Conservation (phyloP, 1,140 invertebrate genomes). For the Goniozus legneri region DNA sequence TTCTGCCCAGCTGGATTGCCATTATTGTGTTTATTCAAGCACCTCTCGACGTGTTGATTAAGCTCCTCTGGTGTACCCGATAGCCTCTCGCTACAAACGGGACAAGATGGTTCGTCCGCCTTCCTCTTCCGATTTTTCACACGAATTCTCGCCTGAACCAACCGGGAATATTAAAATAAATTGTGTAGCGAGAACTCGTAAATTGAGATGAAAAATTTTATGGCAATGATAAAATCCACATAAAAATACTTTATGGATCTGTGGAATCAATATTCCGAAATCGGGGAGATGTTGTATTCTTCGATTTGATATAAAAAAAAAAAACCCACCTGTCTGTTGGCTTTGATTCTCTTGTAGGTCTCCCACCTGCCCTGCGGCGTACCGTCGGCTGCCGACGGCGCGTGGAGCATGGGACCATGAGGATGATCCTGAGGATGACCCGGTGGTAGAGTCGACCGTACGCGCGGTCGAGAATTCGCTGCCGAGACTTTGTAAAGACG, state of each 20-base stretch:
- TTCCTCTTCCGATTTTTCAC: conserved; percentile 67
- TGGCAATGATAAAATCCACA: no score
- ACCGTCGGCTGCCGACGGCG: conserved; percentile 55
- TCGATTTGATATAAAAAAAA: background rate
- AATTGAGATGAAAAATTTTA: no score
- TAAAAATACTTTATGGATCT: no score
- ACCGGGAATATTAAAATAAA: background rate
- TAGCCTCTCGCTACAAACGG: conserved; percentile 69
- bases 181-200: background rate
- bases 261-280: no score
- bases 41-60: conserved; percentile 74
- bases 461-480: conserved; percentile 46
- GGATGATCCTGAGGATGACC: conserved; percentile 53
- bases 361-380: conserved; percentile 76
- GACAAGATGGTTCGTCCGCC: conserved; percentile 68
- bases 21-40: conserved; percentile 61
- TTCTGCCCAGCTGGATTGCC: conserved; percentile 49
- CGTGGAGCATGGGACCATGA: conserved; percentile 50
- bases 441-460: conserved; percentile 50
- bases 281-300: no score
- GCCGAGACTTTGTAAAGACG: conserved; percentile 64
- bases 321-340: conserved; percentile 69
- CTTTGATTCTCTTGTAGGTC: conserved; percentile 78
- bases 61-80: conserved; percentile 66
- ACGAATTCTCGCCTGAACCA: conserved; percentile 57